Conservation (phyloP, 2,797 vertebrate species). For the Eupleurogrammus muticus region DNA sequence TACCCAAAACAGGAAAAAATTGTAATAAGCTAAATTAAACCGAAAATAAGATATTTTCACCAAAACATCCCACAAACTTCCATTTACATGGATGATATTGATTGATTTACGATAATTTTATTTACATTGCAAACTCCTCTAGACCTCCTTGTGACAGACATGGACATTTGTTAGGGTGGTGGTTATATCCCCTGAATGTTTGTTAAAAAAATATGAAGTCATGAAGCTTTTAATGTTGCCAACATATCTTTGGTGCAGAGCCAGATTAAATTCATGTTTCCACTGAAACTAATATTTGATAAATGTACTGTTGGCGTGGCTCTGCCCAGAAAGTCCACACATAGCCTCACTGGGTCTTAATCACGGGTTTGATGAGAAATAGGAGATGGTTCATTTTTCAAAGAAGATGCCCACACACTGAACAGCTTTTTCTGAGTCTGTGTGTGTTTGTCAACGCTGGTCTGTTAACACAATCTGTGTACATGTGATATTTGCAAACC, state of each 20-base stretch:
- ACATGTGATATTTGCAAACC: constrained; percentile 23
- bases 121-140: neutral
- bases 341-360: constrained; percentile 21
- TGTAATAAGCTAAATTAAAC: too few relatives aligned
- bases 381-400: constrained; percentile 53
- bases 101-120: neutral
- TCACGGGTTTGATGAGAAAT: constrained; percentile 37
- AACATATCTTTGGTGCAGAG: neutral
- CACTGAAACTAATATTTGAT: constrained; percentile 9
- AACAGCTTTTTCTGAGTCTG: constrained; percentile 43
- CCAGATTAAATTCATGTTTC: constrained; percentile 5
- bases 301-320: neutral
- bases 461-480: constrained; percentile 26
- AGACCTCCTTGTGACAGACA: neutral
- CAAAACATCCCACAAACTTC: neutral
- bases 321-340: constrained; percentile 11
- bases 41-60: too few relatives aligned
- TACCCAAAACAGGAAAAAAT: too few relatives aligned
- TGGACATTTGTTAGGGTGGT: neutral
- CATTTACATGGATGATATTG: neutral
- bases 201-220: neutral
- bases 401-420: constrained; percentile 53
- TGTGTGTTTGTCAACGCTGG: constrained; percentile 1
- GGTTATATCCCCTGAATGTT: neutral
- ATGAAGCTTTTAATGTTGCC: neutral